Evolutionary conservation across 2,888 invertebrate species (phyloP).

Genomic region (Chouioia cunea): DNA sequence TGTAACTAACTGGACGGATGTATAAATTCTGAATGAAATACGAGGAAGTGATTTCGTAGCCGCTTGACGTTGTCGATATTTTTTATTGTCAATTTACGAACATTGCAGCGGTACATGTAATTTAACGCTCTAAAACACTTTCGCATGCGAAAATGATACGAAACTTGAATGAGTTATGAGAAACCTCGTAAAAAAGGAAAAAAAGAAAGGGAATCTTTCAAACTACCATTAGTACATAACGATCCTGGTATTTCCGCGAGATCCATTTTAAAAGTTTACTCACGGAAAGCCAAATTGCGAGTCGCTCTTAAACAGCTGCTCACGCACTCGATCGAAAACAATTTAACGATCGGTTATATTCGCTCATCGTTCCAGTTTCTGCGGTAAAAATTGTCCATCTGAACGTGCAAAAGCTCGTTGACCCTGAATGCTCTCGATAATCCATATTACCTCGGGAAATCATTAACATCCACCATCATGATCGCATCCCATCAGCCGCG

Average conservation of each 20-base stretch:
- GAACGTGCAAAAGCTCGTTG: conserved; percentile 41
- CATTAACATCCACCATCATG: conserved; percentile 36
- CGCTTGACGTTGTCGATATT: too few relatives aligned
- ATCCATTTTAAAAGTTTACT: conserved; percentile 2
- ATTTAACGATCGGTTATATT: conserved; percentile 14
- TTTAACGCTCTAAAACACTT: too few relatives aligned
- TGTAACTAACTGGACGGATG: too few relatives aligned
- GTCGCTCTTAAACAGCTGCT: not conserved
- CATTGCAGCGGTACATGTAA: too few relatives aligned
- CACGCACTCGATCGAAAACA: conserved; percentile 14
- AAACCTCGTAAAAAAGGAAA: too few relatives aligned
- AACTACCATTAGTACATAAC: too few relatives aligned
- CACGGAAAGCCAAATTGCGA: conserved; percentile 12
- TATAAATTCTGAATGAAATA: too few relatives aligned
- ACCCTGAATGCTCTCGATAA: conserved; percentile 35
- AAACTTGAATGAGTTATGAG: too few relatives aligned
- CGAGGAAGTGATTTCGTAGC: too few relatives aligned
- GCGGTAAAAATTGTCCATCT: conserved; percentile 20
- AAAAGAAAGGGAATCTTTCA: too few relatives aligned
- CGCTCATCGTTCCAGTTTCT: conserved; percentile 5
- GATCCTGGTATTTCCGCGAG: conserved; percentile 1
- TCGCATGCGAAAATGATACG: too few relatives aligned
- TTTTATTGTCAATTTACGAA: too few relatives aligned
- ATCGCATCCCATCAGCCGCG: conserved; percentile 19
- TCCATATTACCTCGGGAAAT: conserved; percentile 6